A percentile compares a stretch with the other conserved stretches of the same genome.
These are phyloP conservation scores for Chlorops oryzae DNA, from an alignment of 1,140 invertebrate genomes.

Conservation along the genomic window DNA sequence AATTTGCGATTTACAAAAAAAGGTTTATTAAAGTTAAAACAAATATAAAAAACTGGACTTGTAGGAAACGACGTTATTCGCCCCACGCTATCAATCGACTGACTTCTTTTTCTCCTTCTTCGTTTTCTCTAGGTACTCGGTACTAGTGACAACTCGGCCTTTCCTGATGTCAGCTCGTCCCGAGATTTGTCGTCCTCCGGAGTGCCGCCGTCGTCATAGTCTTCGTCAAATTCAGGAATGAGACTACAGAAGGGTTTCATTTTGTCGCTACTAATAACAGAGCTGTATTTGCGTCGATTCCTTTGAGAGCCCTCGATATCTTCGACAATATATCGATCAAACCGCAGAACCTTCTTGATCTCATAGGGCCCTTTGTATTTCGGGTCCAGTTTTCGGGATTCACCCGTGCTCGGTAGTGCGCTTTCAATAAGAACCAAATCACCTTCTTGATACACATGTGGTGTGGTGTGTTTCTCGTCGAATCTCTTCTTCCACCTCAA, in stretches of 20 bases:
- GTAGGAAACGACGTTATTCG: no score
- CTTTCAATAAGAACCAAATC: conserved; percentile 25
- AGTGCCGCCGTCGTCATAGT: neutral
- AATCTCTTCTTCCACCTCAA: conserved; percentile 2
- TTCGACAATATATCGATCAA: conserved; percentile 20
- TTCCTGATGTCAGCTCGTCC: conserved; percentile 1
- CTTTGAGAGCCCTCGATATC: no score
- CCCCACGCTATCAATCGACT: no score
- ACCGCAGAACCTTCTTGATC: conserved; percentile 11
- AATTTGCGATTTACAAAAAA: no score
- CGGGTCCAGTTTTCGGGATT: conserved; percentile 21
- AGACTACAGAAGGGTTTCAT: conserved; percentile 16
- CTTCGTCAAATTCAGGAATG: conserved; percentile 10
- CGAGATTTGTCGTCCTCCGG: conserved; percentile 1
- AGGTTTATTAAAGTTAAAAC: no score
- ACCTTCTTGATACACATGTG: conserved; percentile 25
- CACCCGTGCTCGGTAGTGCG: conserved; percentile 16
- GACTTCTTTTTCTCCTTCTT: no score
- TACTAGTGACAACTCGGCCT: no score
- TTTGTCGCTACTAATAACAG: conserved; percentile 4
- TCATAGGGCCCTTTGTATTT: conserved; percentile 26
- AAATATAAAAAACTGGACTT: no score
- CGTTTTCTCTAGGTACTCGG: no score
- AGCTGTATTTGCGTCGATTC: conserved; percentile 2
- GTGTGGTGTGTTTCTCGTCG: conserved; percentile 13